Conservation (phyloP, 2,888 invertebrate genomes). For the Dynastes maya region DNA sequence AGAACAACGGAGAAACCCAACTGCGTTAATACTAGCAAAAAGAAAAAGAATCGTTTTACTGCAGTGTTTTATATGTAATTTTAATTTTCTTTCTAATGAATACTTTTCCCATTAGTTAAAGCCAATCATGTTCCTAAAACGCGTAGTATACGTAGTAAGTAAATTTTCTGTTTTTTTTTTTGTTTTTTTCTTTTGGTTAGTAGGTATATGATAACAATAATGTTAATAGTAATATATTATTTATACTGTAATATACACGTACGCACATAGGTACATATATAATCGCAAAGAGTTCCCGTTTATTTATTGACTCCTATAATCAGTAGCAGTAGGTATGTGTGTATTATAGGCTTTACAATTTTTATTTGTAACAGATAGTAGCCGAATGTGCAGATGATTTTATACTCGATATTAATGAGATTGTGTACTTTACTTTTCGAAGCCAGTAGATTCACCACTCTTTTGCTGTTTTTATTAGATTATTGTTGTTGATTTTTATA, state of each 20-base stretch:
- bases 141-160: not conserved
- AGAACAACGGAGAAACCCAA: not conserved
- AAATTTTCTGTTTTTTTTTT: no score
- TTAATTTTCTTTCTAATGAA: no score
- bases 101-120: constrained; percentile 6
- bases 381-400: no score
- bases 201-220: not conserved
- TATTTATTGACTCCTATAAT: no score
- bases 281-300: no score
- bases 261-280: not conserved
- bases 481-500: not conserved
- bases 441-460: constrained; percentile 1
- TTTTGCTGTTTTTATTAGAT: not conserved
- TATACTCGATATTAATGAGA: no score
- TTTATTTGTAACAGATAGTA: no score
- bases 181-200: no score
- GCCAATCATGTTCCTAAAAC: constrained; percentile 45
- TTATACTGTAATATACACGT: not conserved
- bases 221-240: constrained; percentile 1
- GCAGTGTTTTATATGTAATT: constrained; percentile 22
- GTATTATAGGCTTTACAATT: no score
- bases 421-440: not conserved
- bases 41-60: constrained; percentile 1
- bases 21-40: not conserved
- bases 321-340: no score